Evolutionary conservation across 2,888 invertebrate species (phyloP).

Genomic region (Actias luna): DNA sequence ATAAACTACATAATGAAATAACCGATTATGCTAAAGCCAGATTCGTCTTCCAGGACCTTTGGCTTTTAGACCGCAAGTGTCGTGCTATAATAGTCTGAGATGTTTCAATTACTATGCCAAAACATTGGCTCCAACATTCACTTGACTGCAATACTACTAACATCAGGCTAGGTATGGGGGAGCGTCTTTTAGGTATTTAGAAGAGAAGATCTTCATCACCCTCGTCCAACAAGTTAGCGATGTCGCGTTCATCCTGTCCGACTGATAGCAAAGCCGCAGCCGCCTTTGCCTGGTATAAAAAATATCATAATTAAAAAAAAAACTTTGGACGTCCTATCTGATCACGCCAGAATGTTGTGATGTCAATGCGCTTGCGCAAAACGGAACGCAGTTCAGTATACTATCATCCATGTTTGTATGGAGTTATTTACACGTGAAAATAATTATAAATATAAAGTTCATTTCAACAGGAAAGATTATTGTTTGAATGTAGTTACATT

Average conservation of each 20-base stretch:
- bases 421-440: too few species aligned
- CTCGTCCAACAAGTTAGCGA: constrained; percentile 90
- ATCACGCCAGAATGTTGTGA: too few species aligned
- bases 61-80: not conserved
- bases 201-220: constrained; percentile 96
- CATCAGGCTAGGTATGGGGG: constrained; percentile 42
- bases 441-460: too few species aligned
- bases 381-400: too few species aligned
- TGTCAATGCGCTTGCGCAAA: too few species aligned
- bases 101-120: constrained; percentile 13
- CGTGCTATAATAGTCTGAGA: not conserved
- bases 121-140: constrained; percentile 11
- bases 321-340: too few species aligned
- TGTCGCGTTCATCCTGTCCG: constrained; percentile 58
- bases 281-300: constrained; percentile 56
- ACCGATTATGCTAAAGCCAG: not conserved
- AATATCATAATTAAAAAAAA: not conserved
- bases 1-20: constrained; percentile 14
- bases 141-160: constrained; percentile 56
- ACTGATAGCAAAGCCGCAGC: constrained; percentile 43
- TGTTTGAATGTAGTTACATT: too few species aligned
- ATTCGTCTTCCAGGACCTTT: not conserved
- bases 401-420: too few species aligned
- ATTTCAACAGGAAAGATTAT: too few species aligned
- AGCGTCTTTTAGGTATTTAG: constrained; percentile 68